Evolutionary conservation across 2,888 invertebrate species (phyloP), one percentile per base, ranked within the genome.

Genomic region (Lordiphosa fenestrarum): DNA sequence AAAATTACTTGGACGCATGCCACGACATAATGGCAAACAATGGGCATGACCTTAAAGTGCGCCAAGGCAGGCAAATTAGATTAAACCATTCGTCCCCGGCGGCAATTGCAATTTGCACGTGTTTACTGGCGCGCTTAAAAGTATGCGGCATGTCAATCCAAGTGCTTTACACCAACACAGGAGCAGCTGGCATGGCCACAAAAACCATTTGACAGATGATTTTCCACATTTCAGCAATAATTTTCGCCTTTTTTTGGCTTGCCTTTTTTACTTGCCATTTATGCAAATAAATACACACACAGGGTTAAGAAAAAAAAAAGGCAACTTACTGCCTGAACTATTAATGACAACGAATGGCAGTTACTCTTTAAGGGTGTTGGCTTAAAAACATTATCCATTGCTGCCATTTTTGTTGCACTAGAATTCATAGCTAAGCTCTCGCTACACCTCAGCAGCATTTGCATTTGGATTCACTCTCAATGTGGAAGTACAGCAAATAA

Each of bases 1-100:
- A 75, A 44, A 75, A 75, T 74, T 74, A 74, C 78, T 75, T 75
- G 74, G 74, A 75, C 71, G 62, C 75, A 71, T 75, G 74, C 74
- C 74, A 75, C 54, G 37, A 50, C 57, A 65, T 72, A 56, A 41
- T 36, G 63, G 49, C 77, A 77, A 77, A 73, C 77, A 77, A 73
- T 71, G 48, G 48, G 74, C 56, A 50, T 13, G 69, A 74, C 75
- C 74, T 72, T 72, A 74, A 74, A 72, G 39, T 15, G 10, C 68
- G 61, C 76, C 73, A 64, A 58, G 23, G 42, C 23, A 25, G 15
- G 10, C 33, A 44, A 44, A 44, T 44, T 44, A 44, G 44, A 13
- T 10, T 19, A 19, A 21, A 39, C 19, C 39, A 6, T 15, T 36
- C 9, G 9, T 10, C 10, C 40, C 44, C 15, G 30, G 30, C 39